Percentiles rank a stretch among this genome's conserved stretches.
These are phyloP conservation scores for Anas platyrhynchos DNA, from an alignment of 2,113 vertebrate genomes.

Conservation along the genomic window DNA sequence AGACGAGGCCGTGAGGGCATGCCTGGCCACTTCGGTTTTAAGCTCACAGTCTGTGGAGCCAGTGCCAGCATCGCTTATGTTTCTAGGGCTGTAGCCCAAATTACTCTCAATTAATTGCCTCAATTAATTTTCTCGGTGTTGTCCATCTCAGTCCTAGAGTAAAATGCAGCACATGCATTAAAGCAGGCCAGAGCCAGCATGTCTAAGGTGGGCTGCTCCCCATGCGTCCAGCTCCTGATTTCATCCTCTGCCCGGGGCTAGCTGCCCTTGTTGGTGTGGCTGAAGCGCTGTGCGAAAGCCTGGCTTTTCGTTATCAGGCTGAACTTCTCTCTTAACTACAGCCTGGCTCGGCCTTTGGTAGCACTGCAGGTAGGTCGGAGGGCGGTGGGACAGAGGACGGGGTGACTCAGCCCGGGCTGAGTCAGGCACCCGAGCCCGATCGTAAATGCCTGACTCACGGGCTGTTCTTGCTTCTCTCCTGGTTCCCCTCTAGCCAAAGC, in stretches of 20 bases:
- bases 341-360: not conserved
- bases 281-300: not conserved
- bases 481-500: rapidly evolving
- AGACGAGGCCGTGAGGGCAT: not conserved
- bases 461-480: not conserved
- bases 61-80: not conserved
- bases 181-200: not conserved
- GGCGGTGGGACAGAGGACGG: not conserved
- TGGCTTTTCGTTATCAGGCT: not conserved
- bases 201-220: not conserved
- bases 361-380: not conserved
- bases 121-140: not conserved
- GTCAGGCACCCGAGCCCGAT: not conserved
- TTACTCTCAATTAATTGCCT: not conserved
- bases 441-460: not conserved
- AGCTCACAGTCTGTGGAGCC: not conserved
- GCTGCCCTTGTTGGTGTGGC: not conserved
- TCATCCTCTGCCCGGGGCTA: not conserved
- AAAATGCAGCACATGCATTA: not conserved
- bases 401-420: slow-evolving; percentile 13
- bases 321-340: not conserved
- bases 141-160: not conserved
- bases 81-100: not conserved
- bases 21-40: not conserved
- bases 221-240: rapidly evolving